phyloP scores from a whole-genome alignment of 1,140 invertebrate species.

The Mactra quadrangularis region DNA sequence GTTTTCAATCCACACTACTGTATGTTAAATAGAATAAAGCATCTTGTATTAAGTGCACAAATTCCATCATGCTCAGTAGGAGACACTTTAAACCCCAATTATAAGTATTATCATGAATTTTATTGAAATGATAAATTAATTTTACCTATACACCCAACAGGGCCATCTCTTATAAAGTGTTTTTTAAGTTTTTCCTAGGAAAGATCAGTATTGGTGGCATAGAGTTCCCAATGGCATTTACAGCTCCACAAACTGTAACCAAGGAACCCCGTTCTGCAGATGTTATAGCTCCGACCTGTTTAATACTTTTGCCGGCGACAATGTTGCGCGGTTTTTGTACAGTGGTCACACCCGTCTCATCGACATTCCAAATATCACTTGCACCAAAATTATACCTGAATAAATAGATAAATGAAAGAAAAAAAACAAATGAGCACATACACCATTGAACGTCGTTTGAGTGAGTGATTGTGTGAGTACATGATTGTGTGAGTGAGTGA shows the following conservation, averaged over 20 bases:
- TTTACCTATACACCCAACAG: conserved; percentile 81
- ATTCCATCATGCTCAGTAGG: too few species aligned
- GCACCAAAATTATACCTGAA: conserved; percentile 59
- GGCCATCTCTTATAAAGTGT: conserved; percentile 83
- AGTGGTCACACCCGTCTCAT: conserved; percentile 64
- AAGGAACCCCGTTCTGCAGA: conserved; percentile 60
- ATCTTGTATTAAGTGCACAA: too few species aligned
- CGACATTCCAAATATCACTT: conserved; percentile 64
- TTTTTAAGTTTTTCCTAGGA: conserved; percentile 72
- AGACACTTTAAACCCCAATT: too few species aligned
- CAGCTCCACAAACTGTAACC: conserved; percentile 49
- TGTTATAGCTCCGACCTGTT: conserved; percentile 59
- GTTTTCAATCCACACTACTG: too few species aligned
- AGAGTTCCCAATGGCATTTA: conserved; percentile 67
- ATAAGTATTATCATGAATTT: too few species aligned
- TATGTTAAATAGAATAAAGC: too few species aligned
- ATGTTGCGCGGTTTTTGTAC: conserved; percentile 62
- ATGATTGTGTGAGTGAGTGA: too few species aligned
- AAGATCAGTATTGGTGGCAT: conserved; percentile 79
- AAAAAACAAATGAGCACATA: too few species aligned
- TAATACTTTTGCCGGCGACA: conserved; percentile 51
- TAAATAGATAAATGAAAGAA: too few species aligned
- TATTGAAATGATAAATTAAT: too few species aligned
- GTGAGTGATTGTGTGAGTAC: too few species aligned
- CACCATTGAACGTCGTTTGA: too few species aligned